Percentiles rank a stretch among this genome's conserved stretches.
phyloP scores from a whole-genome alignment of 2,797 vertebrate species.

The Sebastiscus tertius region DNA sequence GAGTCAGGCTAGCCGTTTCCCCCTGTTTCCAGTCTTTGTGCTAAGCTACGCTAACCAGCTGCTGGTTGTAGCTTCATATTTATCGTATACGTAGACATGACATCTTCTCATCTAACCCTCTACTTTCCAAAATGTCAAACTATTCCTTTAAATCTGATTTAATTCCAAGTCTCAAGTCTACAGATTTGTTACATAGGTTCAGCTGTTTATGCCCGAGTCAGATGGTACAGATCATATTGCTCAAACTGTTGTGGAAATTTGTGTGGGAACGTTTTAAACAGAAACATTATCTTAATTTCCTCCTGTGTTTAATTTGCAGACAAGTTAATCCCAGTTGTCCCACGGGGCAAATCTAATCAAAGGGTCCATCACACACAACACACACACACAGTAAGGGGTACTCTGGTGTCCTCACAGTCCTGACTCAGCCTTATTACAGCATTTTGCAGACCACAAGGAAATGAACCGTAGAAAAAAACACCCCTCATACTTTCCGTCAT shows the following conservation, averaged over 20 bases:
- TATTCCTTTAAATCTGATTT: background rate
- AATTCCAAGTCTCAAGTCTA: background rate
- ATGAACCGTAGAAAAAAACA: background rate
- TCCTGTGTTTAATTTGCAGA: constrained; percentile 16
- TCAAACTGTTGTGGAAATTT: constrained; percentile 21
- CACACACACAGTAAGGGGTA: background rate
- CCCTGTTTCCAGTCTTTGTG: background rate
- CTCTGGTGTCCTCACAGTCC: constrained; percentile 22
- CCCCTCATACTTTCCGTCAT: constrained; percentile 62
- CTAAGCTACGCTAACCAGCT: background rate
- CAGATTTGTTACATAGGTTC: background rate
- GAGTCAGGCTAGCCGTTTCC: too few relatives aligned
- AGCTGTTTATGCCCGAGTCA: background rate
- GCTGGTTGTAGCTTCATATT: background rate
- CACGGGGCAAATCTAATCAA: constrained; percentile 14
- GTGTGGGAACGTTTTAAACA: background rate
- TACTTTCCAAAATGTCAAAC: background rate
- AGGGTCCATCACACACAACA: background rate
- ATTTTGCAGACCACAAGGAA: constrained; percentile 42
- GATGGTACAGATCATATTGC: background rate
- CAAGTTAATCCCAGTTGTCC: background rate
- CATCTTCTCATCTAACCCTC: background rate
- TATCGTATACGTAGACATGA: too few relatives aligned
- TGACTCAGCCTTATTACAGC: constrained; percentile 58
- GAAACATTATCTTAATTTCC: background rate